Percentiles rank a stretch among this genome's conserved stretches.
Evolutionary conservation across 2,888 invertebrate species (phyloP).

Genomic region (Unio delphinus): DNA sequence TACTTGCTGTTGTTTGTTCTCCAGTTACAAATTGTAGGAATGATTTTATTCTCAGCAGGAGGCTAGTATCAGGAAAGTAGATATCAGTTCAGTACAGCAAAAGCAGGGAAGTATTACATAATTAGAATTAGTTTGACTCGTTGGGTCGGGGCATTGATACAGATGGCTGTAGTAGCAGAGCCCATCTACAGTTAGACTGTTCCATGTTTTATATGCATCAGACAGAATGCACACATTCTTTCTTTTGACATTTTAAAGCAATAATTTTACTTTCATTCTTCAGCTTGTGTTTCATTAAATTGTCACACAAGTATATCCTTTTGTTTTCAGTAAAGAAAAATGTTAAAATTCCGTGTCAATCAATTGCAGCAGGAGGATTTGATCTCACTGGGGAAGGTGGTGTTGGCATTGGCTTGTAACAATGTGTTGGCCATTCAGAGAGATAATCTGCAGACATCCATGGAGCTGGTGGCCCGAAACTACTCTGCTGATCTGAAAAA

Average conservation of each 20-base stretch:
- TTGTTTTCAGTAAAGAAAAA: not conserved
- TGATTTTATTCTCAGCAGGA: too few relatives aligned
- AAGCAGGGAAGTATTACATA: too few relatives aligned
- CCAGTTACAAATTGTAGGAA: too few relatives aligned
- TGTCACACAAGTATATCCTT: not conserved
- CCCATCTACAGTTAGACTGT: too few relatives aligned
- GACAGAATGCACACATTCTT: too few relatives aligned
- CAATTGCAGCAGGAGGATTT: slow-evolving; percentile 88
- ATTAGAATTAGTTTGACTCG: too few relatives aligned
- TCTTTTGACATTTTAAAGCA: not conserved
- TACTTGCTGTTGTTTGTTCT: too few relatives aligned
- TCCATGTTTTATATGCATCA: too few relatives aligned
- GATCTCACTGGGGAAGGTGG: slow-evolving; percentile 89
- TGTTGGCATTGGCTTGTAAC: slow-evolving; percentile 93
- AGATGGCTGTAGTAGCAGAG: too few relatives aligned
- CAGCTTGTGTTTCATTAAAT: not conserved
- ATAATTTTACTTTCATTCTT: not conserved
- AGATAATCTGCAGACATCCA: slow-evolving; percentile 88
- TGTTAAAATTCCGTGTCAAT: not conserved
- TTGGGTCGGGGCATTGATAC: too few relatives aligned
- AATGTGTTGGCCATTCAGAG: slow-evolving; percentile 88
- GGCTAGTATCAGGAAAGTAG: too few relatives aligned
- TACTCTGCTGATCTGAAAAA: slow-evolving; percentile 96
- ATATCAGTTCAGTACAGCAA: too few relatives aligned
- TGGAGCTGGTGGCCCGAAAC: slow-evolving; percentile 89